Evolutionary conservation across 2,888 invertebrate genomes (phyloP).

Genomic region (Gibbula magus): DNA sequence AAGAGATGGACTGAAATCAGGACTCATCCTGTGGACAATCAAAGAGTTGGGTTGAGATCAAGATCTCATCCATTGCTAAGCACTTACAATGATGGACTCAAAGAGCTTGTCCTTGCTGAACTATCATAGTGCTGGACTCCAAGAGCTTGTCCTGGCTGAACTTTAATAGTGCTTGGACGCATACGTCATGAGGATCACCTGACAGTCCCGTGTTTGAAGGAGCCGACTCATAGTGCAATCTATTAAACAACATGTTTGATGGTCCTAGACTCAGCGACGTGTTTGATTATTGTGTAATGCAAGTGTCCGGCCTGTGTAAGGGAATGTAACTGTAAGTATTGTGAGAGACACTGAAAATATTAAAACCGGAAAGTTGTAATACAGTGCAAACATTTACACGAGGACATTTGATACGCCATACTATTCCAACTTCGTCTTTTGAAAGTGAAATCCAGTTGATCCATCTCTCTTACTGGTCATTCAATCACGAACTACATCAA

Average conservation of each 20-base stretch:
- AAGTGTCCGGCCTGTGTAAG: not conserved
- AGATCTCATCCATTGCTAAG: too few species aligned
- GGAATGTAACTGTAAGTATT: not conserved
- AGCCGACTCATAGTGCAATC: not conserved
- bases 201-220: too few species aligned
- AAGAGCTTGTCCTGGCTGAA: too few species aligned
- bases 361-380: not conserved
- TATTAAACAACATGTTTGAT: too few species aligned
- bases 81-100: too few species aligned
- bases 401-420: not conserved
- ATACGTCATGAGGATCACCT: too few species aligned
- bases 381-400: not conserved
- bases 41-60: too few species aligned
- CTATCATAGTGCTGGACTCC: too few species aligned
- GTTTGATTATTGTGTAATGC: not conserved
- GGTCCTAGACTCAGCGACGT: too few species aligned
- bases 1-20: conserved; percentile 38
- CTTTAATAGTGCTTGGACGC: too few species aligned
- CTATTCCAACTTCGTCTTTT: not conserved
- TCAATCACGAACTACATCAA: not conserved
- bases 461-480: not conserved
- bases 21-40: too few species aligned
- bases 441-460: conserved; percentile 10
- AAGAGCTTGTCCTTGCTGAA: too few species aligned
- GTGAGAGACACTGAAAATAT: not conserved